Base-by-base conservation (phyloP, 1,140 invertebrate species). In the Telenomus remus region DNA sequence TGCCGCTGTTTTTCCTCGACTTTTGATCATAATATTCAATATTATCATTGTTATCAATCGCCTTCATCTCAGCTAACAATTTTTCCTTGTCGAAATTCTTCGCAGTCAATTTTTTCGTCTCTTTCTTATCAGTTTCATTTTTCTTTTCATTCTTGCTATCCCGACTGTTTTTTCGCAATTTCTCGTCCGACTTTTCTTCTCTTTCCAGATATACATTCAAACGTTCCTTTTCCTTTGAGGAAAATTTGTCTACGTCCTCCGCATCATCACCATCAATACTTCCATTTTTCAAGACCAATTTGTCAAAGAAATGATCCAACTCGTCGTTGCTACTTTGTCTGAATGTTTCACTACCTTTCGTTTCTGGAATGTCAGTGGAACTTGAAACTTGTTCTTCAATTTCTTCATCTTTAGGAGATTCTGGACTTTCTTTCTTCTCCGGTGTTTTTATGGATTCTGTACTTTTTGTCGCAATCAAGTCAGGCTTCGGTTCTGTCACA, bases 11-110 rank as follows among this genome's bases (percentile, higher is more conserved):
- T 57, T 50, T 68, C 37, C 57, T 55, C 16, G 55, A 51, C 57
- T 80, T 83, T 61, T 81, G 76, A 72, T 83, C 54, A 44, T 78
- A 19, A 75, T 83, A 83, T 35, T 90, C 89, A 35, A 90, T 82
- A 63, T 89, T 89, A 48, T 91, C 90, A 27, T 89, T 90, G 73
- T 90, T 86, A 80, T 93, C 92, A 50, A 92, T 93, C 11, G 90
- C 91, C 78, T 91, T 91, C 63, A 93, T 87, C 0, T 91, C 89
- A 11, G 91, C 91, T 53, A 93, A 83, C 13, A 93, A 80, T 79
- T 92, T 91, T 12, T 89, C 87, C 76, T 92, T 92, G 47, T 90
- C 88, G 27, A 87, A 88, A 80, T 54, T 83, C 43, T 47, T 55
- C 61, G 6, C 6, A 6, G 78, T 78, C 13, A 59, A 60, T 3